A percentile compares a stretch with the other conserved stretches of the same genome.
Evolutionary conservation across 2,113 vertebrate genomes (phyloP).

Genomic region (Pithys albifrons): DNA sequence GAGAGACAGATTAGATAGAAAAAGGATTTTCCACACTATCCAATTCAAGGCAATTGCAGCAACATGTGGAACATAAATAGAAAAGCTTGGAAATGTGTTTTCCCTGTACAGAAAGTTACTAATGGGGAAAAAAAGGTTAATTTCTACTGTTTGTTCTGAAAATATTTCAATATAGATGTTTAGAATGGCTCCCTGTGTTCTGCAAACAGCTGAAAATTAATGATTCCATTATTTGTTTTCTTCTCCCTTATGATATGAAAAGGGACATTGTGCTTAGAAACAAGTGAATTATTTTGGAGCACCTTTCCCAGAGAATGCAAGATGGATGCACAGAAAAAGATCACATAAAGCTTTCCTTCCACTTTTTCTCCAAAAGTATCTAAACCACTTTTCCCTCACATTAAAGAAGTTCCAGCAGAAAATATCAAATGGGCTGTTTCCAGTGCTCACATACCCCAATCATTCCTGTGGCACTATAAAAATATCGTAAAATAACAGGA

Average conservation of each 20-base stretch:
- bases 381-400: not conserved
- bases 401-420: not conserved
- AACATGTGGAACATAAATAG: constrained; percentile 73
- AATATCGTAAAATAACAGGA: not conserved
- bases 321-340: not conserved
- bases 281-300: constrained; percentile 64
- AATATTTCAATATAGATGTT: constrained; percentile 6
- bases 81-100: constrained; percentile 70
- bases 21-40: constrained; percentile 69
- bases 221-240: constrained; percentile 46
- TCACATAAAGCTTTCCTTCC: not conserved
- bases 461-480: not conserved
- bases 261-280: constrained; percentile 76
- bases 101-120: constrained; percentile 70
- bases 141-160: constrained; percentile 20
- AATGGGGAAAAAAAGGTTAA: not conserved
- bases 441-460: not conserved
- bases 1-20: not conserved
- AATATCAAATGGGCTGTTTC: not conserved
- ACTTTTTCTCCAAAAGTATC: not conserved
- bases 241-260: constrained; percentile 62
- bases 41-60: constrained; percentile 67
- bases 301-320: not conserved
- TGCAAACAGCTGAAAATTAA: constrained; percentile 51
- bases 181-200: constrained; percentile 10